Evolutionary conservation across 2,113 vertebrate genomes (phyloP).

Genomic region (Prunella fulvescens): DNA sequence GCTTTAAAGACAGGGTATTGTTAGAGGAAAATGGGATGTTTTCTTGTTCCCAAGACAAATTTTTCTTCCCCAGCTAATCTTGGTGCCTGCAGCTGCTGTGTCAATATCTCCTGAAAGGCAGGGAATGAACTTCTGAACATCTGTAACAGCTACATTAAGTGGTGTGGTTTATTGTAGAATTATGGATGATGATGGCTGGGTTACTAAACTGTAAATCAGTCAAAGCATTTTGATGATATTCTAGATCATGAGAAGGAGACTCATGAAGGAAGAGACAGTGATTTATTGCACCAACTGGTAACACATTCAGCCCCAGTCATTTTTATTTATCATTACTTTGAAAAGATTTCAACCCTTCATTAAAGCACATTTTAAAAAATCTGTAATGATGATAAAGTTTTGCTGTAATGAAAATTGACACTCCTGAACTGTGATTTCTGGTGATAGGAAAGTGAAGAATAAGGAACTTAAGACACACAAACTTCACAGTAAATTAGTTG

Average conservation of each 20-base stretch:
- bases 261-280: background rate
- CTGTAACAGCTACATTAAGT: constrained; percentile 45
- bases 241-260: constrained; percentile 12
- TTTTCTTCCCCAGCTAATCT: background rate
- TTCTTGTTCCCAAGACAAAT: background rate
- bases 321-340: constrained; percentile 47
- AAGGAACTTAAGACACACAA: background rate
- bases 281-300: constrained; percentile 55
- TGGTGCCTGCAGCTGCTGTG: constrained; percentile 37
- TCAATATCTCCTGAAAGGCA: constrained; percentile 14
- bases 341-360: constrained; percentile 31
- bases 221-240: constrained; percentile 10
- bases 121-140: constrained; percentile 38
- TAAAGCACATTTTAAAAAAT: background rate
- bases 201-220: constrained; percentile 55
- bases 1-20: background rate
- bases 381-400: background rate
- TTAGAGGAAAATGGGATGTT: background rate
- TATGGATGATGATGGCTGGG: constrained; percentile 41
- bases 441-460: background rate
- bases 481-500: background rate
- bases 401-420: background rate
- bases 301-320: background rate
- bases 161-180: constrained; percentile 39
- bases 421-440: background rate